These are phyloP conservation scores for Heliconius cydno DNA, from an alignment of 2,888 invertebrate species.

Conservation along the genomic window DNA sequence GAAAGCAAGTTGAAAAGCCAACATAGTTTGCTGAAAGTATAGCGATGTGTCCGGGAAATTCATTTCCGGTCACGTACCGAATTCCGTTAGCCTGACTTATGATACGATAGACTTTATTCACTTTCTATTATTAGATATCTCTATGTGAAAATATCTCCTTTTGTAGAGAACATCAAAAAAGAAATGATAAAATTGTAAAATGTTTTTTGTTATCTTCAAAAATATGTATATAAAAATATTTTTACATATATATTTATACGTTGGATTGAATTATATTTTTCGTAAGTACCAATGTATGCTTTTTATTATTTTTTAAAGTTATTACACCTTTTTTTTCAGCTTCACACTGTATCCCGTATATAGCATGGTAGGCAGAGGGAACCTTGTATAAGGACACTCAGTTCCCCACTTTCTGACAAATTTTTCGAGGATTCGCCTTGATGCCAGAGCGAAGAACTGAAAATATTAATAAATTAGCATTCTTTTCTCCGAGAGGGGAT, in stretches of 20 bases:
- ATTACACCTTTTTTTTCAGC: too few relatives aligned
- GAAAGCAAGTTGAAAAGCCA: slow-evolving; percentile 50
- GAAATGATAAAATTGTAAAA: background rate
- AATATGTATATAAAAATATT: too few relatives aligned
- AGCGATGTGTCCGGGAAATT: slow-evolving; percentile 52
- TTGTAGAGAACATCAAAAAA: background rate
- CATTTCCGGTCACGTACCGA: slow-evolving; percentile 53
- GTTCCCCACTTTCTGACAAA: background rate
- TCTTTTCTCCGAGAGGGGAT: background rate
- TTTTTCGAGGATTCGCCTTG: background rate
- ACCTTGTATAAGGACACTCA: background rate
- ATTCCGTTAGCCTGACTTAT: slow-evolving; percentile 49
- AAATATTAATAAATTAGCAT: background rate
- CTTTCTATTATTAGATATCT: slow-evolving; percentile 40
- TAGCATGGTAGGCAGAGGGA: background rate
- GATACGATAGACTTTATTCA: slow-evolving; percentile 39
- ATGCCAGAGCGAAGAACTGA: background rate
- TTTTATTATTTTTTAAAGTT: too few relatives aligned
- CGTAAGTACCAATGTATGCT: too few relatives aligned
- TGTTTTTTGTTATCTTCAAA: background rate
- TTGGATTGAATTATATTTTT: too few relatives aligned
- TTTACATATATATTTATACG: too few relatives aligned
- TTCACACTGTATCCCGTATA: too few relatives aligned
- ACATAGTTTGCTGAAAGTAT: slow-evolving; percentile 54
- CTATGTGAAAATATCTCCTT: background rate